phyloP scores from a whole-genome alignment of 2,888 invertebrate genomes.

The Platycnemis pennipes region DNA sequence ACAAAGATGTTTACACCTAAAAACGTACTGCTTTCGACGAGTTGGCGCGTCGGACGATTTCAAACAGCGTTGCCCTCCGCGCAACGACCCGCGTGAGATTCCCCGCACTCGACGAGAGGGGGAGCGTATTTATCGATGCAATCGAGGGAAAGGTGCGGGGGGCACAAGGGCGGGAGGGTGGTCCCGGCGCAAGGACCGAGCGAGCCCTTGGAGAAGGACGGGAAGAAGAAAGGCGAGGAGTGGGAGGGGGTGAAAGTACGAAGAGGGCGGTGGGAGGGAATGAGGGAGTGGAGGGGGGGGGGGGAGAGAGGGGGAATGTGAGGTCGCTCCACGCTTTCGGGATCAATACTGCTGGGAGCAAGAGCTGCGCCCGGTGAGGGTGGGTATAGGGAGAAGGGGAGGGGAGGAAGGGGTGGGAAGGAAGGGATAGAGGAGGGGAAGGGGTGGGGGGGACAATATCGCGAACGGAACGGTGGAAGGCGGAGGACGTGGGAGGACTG shows the following conservation, averaged over 20 bases:
- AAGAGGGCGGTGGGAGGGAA: background rate
- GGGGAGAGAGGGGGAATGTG: background rate
- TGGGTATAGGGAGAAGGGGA: background rate
- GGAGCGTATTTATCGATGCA: conserved; percentile 10
- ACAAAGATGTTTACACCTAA: too few relatives aligned
- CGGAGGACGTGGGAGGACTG: background rate
- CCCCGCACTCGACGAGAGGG: too few relatives aligned
- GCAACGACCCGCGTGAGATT: too few relatives aligned
- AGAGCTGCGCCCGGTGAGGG: background rate
- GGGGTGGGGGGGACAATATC: background rate
- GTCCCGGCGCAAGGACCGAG: background rate
- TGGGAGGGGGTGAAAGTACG: background rate
- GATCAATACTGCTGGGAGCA: conserved; percentile 50
- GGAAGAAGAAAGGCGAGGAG: background rate
- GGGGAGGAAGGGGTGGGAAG: background rate
- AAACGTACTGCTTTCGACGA: too few relatives aligned
- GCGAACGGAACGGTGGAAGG: background rate
- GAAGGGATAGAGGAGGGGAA: background rate
- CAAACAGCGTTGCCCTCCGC: too few relatives aligned
- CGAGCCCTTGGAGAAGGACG: background rate
- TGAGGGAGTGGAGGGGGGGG: background rate
- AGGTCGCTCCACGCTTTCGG: conserved; percentile 38
- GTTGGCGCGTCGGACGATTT: too few relatives aligned
- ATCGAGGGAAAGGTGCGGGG: background rate
- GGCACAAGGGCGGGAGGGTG: background rate